These are phyloP conservation scores for Cassiopea andromeda DNA, from an alignment of 30 jellyfish, hydroid and myxozoan genomes.

Conservation along the genomic window DNA sequence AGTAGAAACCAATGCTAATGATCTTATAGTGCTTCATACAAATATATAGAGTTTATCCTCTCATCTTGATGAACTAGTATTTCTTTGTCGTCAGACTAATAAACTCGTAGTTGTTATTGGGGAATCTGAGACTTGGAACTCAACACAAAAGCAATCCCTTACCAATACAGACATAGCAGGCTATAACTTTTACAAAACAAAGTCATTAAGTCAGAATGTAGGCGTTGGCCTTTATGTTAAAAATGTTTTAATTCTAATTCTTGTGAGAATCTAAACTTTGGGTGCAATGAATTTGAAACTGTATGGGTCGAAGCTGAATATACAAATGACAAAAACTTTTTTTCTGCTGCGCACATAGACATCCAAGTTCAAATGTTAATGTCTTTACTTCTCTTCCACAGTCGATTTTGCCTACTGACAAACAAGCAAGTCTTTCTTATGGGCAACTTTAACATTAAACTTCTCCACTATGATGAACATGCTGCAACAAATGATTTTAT, in stretches of 20 bases:
- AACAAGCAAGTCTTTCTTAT: slow-evolving; percentile 7
- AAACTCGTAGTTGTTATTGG: slow-evolving; percentile 25
- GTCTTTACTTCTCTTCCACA: background rate
- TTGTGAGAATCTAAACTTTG: background rate
- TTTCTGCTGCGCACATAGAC: slow-evolving; percentile 2
- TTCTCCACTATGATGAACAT: slow-evolving; percentile 1
- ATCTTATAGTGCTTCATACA: slow-evolving; percentile 16
- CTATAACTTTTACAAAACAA: slow-evolving; percentile 3
- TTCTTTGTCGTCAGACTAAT: background rate
- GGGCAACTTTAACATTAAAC: background rate
- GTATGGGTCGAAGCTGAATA: slow-evolving; percentile 5
- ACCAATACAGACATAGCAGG: slow-evolving; percentile 20
- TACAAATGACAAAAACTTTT: background rate
- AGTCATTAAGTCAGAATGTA: background rate
- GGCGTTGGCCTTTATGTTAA: slow-evolving; percentile 16
- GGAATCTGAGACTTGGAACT: slow-evolving; percentile 27
- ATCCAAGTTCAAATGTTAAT: background rate
- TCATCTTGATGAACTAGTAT: slow-evolving; percentile 18
- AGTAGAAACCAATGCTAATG: slow-evolving; percentile 1
- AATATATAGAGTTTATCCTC: slow-evolving; percentile 20
- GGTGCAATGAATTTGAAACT: slow-evolving; percentile 12
- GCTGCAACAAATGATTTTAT: slow-evolving; percentile 2
- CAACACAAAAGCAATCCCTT: background rate
- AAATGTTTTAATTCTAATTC: background rate
- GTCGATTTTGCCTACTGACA: background rate